Percentiles rank a stretch among this genome's conserved stretches.
Evolutionary conservation across 2,888 invertebrate species (phyloP).

Genomic region (Globia sparganii): DNA sequence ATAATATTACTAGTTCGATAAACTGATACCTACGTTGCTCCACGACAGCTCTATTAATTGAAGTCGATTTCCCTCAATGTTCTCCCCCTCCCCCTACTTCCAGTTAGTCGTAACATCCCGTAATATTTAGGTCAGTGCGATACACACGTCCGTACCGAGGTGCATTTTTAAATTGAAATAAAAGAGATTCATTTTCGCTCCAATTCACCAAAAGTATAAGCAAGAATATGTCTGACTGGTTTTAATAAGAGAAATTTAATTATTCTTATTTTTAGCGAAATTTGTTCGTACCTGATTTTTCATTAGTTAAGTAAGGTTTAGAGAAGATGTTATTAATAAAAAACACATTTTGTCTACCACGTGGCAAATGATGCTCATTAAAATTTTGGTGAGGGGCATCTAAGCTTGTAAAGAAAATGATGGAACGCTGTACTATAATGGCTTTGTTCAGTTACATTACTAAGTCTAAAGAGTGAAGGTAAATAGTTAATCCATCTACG

Average conservation of each 20-base stretch:
- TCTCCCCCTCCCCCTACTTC: conserved; percentile 55
- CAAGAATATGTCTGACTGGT: conserved; percentile 62
- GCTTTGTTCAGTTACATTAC: conserved; percentile 56
- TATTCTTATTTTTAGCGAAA: conserved; percentile 45
- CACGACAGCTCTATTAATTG: conserved; percentile 66
- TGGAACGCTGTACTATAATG: conserved; percentile 38
- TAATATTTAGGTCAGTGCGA: conserved; percentile 79
- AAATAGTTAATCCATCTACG: conserved; percentile 34
- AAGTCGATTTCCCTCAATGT: conserved; percentile 63
- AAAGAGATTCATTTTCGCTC: conserved; percentile 76
- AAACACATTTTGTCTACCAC: conserved; percentile 2
- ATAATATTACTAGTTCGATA: conserved; percentile 41
- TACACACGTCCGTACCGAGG: conserved; percentile 72
- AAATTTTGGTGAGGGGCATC: conserved; percentile 37
- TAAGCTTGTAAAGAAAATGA: conserved; percentile 33
- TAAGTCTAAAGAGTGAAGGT: conserved; percentile 37
- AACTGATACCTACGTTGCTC: conserved; percentile 47
- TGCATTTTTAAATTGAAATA: conserved; percentile 80
- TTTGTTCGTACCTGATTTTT: conserved; percentile 27
- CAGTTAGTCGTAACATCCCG: conserved; percentile 68
- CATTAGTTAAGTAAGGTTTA: conserved; percentile 26
- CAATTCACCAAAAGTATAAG: conserved; percentile 69
- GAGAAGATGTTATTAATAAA: not conserved
- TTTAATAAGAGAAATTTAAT: conserved; percentile 69
- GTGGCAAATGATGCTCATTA: conserved; percentile 9